Base-by-base conservation (phyloP, 2,113 vertebrate genomes). In the Aplodontia rufa region DNA sequence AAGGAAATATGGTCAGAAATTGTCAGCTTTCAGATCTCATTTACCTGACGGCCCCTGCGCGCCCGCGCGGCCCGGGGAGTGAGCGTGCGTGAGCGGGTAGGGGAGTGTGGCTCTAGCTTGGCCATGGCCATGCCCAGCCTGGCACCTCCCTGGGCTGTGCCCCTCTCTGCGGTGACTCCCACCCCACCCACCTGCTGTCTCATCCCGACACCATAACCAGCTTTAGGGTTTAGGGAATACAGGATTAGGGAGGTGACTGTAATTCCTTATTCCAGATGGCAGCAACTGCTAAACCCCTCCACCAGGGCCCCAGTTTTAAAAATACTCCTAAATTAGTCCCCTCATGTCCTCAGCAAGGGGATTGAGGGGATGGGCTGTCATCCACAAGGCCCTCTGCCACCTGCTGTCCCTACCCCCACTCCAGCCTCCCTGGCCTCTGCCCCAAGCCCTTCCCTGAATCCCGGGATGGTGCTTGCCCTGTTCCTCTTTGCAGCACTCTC, bases 11-110 rank as follows among this genome's bases (percentile, higher is more conserved):
- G 99, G 99, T 99, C 99, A 99, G 99, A 99, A 99, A 99, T 99
- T 99, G 99, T 99, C 99, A 99, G 99, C 99, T 99, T 99, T 99
- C 99, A 99, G 99, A 99, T 99, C 99, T 99, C 99, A 99, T 99
- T 99, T 99, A 99, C 99, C 99, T 99, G 99, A 99, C 99, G 99
- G 99, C 99, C 98, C 98, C 98, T 98, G 98, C 93, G 97, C 97
- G 98, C 98, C 95, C 93, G 98, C 96, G 96, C 91, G 85, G 96
- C 97, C 97, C 68, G 74, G 97, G 97, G 89, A 97, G 95, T 2
- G 93, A 82, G 97, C 17, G 51, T 58, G 95, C 81, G 87, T 91
- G 98, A 78, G 96, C 97, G 86, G 97, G 98, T 72, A 93, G 86
- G 62, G 94, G 98, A 19, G 62, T 37, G n/a, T n/a, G n/a, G n/a